Base-by-base conservation (phyloP, 2,797 vertebrate species). In the Dendrocincla tyrannina region DNA sequence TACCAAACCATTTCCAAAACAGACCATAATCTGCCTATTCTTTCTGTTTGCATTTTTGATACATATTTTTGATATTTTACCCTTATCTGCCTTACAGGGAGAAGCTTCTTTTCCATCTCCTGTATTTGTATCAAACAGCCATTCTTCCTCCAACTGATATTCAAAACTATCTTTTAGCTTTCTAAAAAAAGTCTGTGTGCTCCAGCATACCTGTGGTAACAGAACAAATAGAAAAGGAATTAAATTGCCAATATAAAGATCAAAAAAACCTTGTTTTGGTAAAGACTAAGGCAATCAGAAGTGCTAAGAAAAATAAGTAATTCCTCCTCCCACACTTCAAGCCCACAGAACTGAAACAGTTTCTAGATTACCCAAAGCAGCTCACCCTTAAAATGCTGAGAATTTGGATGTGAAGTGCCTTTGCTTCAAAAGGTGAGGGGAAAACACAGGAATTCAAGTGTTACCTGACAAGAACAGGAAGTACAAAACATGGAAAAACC, bases 311-410 rank as follows among this genome's bases (percentile, higher is more conserved):
- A 92, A 88, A n/a, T 17, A 80, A 84, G 62, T 67, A 85, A 91
- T 78, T 89, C 64, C 73, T 89, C 94, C 89, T 91, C 91, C 93
- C 88, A 91, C 85, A 50, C 66, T n/a, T 19, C 62, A 62, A 74
- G 39, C 88, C 82, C 89, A 88, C 44, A 81, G 82, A 91, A 89
- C n/a, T 27, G 46, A 60, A 91, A 83, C 2, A 0, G 60, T 66
- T 92, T 95, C 72, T 83, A 66, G 56, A 68, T 80, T 44, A 74
- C 72, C 32, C 52, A 74, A 79, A 70, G 46, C 6, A 88, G 49
- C 27, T 91, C 74, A 44, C 32, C 68, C 75, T 77, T 56, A 44
- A 77, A 81, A 60, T 6, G 25, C 41, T 80, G 49, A 58, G 7
- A 84, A 25, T 58, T 8, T 39, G n/a, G 16, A 75, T 0, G 0